phyloP scores from a whole-genome alignment of 2,888 invertebrate genomes.

The Cephus nigrinus region DNA sequence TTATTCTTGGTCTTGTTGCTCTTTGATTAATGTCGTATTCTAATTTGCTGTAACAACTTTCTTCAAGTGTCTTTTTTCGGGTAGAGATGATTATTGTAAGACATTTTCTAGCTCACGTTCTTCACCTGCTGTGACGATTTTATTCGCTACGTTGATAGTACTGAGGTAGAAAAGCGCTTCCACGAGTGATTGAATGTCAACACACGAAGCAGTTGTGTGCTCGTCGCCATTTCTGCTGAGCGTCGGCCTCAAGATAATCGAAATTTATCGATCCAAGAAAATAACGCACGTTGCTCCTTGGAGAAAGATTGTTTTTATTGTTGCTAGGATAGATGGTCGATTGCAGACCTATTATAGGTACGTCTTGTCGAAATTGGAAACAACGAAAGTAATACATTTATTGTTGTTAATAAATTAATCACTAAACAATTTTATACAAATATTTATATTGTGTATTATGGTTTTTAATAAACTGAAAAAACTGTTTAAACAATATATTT shows the following conservation, averaged over 20 bases:
- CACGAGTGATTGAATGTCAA: constrained; percentile 38
- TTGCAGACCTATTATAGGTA: not conserved
- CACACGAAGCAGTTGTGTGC: constrained; percentile 31
- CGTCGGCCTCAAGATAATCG: constrained; percentile 38
- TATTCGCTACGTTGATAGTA: not conserved
- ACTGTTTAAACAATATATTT: not conserved
- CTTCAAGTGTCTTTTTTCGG: not conserved
- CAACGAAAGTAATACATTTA: not conserved
- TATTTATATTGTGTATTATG: not conserved
- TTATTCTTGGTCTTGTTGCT: constrained; percentile 2
- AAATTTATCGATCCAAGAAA: constrained; percentile 38
- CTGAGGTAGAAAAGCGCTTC: constrained; percentile 28
- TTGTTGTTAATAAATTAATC: not conserved
- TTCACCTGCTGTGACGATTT: constrained; percentile 13
- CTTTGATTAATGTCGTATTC: not conserved
- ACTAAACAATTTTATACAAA: not conserved
- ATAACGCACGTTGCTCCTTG: constrained; percentile 18
- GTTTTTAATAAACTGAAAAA: not conserved
- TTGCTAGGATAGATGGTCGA: constrained; percentile 24
- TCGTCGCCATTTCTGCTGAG: constrained; percentile 34
- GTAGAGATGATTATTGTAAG: not conserved
- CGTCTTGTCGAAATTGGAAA: constrained; percentile 12
- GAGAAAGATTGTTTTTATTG: constrained; percentile 16
- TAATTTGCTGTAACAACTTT: not conserved
- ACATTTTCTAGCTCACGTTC: constrained; percentile 5